Evolutionary conservation across 1,140 invertebrate genomes (phyloP).

Genomic region (Drosophila prosaltans): DNA sequence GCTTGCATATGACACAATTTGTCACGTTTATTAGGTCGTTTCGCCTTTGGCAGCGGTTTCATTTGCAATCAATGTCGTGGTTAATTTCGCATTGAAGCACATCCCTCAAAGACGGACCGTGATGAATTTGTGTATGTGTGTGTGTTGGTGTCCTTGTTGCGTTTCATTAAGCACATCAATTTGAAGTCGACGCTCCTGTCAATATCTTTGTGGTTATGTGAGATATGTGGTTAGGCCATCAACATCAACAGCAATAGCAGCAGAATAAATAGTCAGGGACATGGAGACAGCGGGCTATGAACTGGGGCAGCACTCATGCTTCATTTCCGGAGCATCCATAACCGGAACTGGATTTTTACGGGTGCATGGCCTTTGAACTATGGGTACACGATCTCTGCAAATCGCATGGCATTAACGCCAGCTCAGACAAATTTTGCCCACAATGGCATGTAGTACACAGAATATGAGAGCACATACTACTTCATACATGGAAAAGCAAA

Average conservation of each 20-base stretch:
- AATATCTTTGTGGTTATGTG: constrained; percentile 28
- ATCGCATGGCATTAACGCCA: constrained; percentile 37
- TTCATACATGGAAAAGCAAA: not conserved
- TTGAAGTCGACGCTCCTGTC: constrained; percentile 34
- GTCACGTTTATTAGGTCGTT: constrained; percentile 59
- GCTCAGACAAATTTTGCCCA: constrained; percentile 25
- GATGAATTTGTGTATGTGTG: constrained; percentile 19
- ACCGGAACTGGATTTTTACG: constrained; percentile 51
- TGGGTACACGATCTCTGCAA: not conserved
- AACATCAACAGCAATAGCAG: constrained; percentile 4
- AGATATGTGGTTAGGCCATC: constrained; percentile 29
- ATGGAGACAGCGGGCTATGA: not conserved
- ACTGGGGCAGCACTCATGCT: constrained; percentile 40
- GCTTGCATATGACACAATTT: constrained; percentile 39
- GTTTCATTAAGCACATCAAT: constrained; percentile 59
- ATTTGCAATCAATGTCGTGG: constrained; percentile 38
- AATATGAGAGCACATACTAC: not conserved
- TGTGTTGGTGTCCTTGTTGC: constrained; percentile 31
- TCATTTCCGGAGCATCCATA: constrained; percentile 49
- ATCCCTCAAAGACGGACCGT: constrained; percentile 31
- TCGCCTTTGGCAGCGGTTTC: constrained; percentile 18
- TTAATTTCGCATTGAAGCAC: constrained; percentile 52
- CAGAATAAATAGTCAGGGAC: constrained; percentile 13
- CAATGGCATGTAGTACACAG: not conserved
- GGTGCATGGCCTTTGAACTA: constrained; percentile 37